A percentile compares a stretch with the other conserved stretches of the same genome.
Conservation (phyloP, 2,797 vertebrate genomes). For the Rhadinocentrus ornatus region DNA sequence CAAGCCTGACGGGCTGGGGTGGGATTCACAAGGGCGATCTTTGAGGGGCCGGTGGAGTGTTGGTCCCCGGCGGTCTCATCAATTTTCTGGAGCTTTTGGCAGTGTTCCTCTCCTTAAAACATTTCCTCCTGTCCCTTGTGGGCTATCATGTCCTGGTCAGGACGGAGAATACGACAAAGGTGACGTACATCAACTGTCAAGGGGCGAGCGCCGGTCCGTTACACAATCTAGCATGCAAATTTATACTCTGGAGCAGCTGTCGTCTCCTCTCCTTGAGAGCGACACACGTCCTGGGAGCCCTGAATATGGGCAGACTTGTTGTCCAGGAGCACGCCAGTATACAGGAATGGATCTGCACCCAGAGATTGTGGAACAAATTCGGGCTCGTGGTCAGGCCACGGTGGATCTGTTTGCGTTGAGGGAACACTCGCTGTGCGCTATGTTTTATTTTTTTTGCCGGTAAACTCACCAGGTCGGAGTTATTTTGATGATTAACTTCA, state of each 20-base stretch:
- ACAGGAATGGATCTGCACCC: no score
- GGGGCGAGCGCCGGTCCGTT: no score
- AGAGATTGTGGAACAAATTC: no score
- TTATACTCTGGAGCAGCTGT: neutral
- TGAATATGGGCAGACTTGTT: neutral
- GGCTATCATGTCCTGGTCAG: neutral
- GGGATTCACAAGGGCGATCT: neutral
- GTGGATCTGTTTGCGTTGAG: no score
- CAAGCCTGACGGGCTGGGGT: neutral
- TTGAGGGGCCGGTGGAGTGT: neutral
- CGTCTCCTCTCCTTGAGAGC: neutral
- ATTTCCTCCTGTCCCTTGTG: neutral
- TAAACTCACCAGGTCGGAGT: no score
- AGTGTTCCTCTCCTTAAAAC: neutral
- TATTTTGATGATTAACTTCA: no score
- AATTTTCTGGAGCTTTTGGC: neutral
- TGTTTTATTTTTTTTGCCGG: no score
- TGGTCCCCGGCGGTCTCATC: neutral
- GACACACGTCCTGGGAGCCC: neutral
- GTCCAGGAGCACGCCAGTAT: no score
- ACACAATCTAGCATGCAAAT: neutral
- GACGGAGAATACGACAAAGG: neutral
- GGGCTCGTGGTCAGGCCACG: no score
- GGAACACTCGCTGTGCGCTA: no score
- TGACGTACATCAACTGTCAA: fast-evolving